A percentile compares a stretch with the other conserved stretches of the same genome.
Conservation (phyloP, 2,888 invertebrate species). For the Oxyscelio sp. region DNA sequence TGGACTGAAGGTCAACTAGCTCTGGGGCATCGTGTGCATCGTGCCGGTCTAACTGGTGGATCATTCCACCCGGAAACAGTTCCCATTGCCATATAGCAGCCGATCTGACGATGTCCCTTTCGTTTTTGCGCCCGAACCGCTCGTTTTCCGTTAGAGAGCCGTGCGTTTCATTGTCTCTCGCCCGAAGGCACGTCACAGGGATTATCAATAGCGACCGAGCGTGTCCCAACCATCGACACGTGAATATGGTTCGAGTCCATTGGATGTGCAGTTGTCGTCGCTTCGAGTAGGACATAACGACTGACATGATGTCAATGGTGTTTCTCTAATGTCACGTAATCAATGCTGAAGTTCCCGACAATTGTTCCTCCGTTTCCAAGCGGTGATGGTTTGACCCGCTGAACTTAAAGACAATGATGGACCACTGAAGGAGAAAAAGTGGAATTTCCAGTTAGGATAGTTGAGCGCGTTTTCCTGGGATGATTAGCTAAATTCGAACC, state of each 20-base stretch:
- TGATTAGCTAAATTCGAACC: too few relatives aligned
- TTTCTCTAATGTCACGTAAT: neutral
- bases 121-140: constrained; percentile 51
- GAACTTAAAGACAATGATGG: neutral
- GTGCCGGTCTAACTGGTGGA: constrained; percentile 85
- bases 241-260: neutral
- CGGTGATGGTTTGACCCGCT: neutral
- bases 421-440: neutral
- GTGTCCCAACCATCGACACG: constrained; percentile 18
- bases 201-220: constrained; percentile 55
- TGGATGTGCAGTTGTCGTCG: constrained; percentile 16
- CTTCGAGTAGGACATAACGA: neutral
- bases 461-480: too few relatives aligned
- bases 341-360: neutral
- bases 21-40: constrained; percentile 87
- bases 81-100: constrained; percentile 72
- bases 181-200: constrained; percentile 53
- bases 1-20: constrained; percentile 87
- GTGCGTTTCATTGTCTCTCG: constrained; percentile 62
- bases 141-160: constrained; percentile 58
- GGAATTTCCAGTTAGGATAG: neutral
- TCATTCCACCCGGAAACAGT: constrained; percentile 86
- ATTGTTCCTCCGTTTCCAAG: neutral
- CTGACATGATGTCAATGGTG: neutral
- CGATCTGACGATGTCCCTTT: constrained; percentile 56